Evolutionary conservation across 2,888 invertebrate species (phyloP), one percentile per base, ranked within the genome.

Genomic region (Metallyticus violacea): DNA sequence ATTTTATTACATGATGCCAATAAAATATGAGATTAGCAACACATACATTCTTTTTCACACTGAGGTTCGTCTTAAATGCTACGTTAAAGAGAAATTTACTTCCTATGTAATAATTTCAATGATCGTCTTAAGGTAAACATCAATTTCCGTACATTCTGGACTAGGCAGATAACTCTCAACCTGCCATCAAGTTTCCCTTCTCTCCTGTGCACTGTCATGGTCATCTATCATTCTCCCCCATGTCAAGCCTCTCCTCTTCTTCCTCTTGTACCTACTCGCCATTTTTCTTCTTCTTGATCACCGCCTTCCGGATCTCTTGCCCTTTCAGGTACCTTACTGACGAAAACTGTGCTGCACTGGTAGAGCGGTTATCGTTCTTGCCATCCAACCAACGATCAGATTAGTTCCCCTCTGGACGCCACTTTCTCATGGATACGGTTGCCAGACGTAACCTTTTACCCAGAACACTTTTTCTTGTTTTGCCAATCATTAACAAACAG

Each of bases 161-260:
- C 40, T 15, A 22, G 40, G 40, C 40, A 62, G 40, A 62, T 62
- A 62, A 62, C 40, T 62, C 40, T 15, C 40, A 62, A 62, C 40
- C 40, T 62, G 40, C 40, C 40, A 62, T 22, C 40, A 62, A 62
- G 40, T 62, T 62, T 62, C 40, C 40, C 40, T 62, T 62, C 30
- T 26, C n/a, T n/a, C 25, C 26, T 5, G 29, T 30, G 81, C 30
- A 81, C 29, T 30, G 25, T 25, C 30, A n/a, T 30, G 30, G 81
- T 30, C 81, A 81, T 81, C 81, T 81, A 81, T 81, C 81, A 81
- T 81, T 30, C 30, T 30, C 30, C 81, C 81, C 81, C 81, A 81
- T 30, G 81, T 81, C 81, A 22, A 6, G 40, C 40, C 15, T 62
- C 40, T 62, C 40, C 40, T 40, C 40, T 40, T 40, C 40, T 40